Conservation (phyloP, 1,140 invertebrate species). For the Pristionchus pacificus region DNA sequence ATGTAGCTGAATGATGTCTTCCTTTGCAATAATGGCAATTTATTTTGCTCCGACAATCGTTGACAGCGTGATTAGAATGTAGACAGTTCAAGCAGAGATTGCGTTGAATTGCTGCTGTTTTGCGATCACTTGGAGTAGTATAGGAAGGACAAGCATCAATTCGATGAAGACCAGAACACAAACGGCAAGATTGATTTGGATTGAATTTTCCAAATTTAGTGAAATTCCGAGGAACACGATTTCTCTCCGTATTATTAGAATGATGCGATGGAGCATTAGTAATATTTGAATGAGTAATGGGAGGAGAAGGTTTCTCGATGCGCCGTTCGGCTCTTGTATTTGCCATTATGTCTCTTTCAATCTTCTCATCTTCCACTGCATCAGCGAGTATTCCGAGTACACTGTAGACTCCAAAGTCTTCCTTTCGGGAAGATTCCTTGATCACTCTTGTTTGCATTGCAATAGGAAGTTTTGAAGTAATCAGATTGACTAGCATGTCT, state of each 20-base stretch:
- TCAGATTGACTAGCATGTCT: background rate
- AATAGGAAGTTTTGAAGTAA: background rate
- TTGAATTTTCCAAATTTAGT: background rate
- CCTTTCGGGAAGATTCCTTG: background rate
- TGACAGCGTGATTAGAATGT: background rate
- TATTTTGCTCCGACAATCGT: background rate
- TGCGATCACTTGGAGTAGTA: background rate
- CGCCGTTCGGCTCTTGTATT: background rate
- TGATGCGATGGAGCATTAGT: no score
- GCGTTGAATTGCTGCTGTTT: background rate
- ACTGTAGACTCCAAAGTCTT: background rate
- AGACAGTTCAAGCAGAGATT: background rate
- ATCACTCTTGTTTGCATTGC: background rate
- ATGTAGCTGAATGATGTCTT: background rate
- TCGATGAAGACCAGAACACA: background rate
- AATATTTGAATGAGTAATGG: background rate
- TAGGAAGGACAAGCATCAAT: background rate
- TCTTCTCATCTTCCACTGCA: background rate
- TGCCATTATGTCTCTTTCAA: background rate
- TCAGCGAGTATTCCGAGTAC: background rate
- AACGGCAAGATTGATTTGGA: background rate
- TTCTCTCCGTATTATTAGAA: no score
- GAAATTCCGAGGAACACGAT: background rate
- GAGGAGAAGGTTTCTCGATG: background rate
- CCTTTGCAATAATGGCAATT: background rate